Conservation (phyloP, 2,888 invertebrate species). For the Phaedon cochleariae region DNA sequence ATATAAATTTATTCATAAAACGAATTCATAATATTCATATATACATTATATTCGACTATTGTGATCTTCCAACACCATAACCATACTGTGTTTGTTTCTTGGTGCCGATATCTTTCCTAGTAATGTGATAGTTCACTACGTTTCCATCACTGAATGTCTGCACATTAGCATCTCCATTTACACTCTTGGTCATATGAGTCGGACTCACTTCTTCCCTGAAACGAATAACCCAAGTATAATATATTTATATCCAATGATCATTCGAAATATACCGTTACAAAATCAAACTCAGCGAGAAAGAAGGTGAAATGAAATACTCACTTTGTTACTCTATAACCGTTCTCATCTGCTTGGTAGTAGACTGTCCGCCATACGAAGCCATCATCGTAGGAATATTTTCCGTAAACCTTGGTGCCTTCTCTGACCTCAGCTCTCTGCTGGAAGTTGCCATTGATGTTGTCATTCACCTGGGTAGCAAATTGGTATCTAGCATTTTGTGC, state of each 20-base stretch:
- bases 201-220: constrained; percentile 59
- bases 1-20: no score
- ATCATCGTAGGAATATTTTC: constrained; percentile 68
- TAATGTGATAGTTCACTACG: constrained; percentile 57
- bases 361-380: constrained; percentile 66
- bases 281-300: neutral
- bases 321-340: constrained; percentile 68
- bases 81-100: neutral
- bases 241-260: no score
- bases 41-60: neutral
- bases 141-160: constrained; percentile 55
- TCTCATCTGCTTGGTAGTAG: constrained; percentile 67
- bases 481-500: constrained; percentile 57
- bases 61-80: neutral
- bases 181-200: constrained; percentile 58
- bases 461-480: constrained; percentile 60
- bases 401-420: constrained; percentile 60
- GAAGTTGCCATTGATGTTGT: constrained; percentile 59
- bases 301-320: constrained; percentile 49
- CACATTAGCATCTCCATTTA: constrained; percentile 59
- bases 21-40: neutral
- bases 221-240: constrained; percentile 29
- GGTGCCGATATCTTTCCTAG: constrained; percentile 53
- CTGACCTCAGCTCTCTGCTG: constrained; percentile 59
- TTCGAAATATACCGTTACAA: no score